Evolutionary conservation across 2,113 vertebrate species (phyloP), one percentile per base, ranked within the genome.

Genomic region (Callocephalon fimbriatum): DNA sequence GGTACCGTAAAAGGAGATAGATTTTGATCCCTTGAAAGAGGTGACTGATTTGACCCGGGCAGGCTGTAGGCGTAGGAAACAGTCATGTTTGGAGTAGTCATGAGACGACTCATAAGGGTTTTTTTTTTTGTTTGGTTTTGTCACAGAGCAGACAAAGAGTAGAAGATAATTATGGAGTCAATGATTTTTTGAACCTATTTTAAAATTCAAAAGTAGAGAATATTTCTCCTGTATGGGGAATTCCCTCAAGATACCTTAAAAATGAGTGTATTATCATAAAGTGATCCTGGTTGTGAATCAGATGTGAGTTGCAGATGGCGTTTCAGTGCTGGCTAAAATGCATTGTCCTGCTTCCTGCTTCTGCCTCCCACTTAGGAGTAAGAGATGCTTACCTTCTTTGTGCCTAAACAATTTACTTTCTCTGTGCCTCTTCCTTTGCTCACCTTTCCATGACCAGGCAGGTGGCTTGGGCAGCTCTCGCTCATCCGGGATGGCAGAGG

Each of bases 321-420:
- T 74, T 88, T 86, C 0, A 0, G 42, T 0, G 0, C 2, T 6
- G 45, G 10, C 38, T 56, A 58, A 37, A 86, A 32, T 37, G 12
- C 9, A 1, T 9, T 67, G 23, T 71, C 38, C 50, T 80, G 37
- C 61, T 66, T 83, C 86, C 86, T 86, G 40, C 32, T 66, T 68
- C 50, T 91, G 31, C 53, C 51, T 63, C 12, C 42, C 22, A 5
- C 27, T 51, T 61, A 27, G 19, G 25, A 50, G 9, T 32, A 14
- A 32, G 45, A 50, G 58, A 23, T 3, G 1, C 18, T 47, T 58
- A 29, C 18, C 26, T 75, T 40, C 26, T 54, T 67, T 44, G 42
- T 67, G 62, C 47, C 20, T 67, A 29, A 85, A n/a, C 19, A 25
- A 11, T 38, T 67, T 50, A 29, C 3, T 62, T 89, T 12, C 22